Evolutionary conservation across 2,113 vertebrate genomes (phyloP), one percentile per base, ranked within the genome.

Genomic region (Vanacampus margaritifer): DNA sequence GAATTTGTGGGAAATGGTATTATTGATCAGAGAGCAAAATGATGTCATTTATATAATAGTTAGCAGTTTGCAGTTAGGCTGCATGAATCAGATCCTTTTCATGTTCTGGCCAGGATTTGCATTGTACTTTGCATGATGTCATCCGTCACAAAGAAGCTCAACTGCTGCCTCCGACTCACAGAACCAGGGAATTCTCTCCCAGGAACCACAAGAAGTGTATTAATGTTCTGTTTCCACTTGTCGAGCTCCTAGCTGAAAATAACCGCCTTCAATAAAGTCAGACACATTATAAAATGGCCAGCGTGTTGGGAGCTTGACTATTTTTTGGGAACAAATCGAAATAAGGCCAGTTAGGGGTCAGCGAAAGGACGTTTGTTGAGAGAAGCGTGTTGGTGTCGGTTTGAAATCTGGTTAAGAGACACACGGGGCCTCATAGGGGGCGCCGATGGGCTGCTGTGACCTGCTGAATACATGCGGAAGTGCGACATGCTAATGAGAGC

Each of bases 401-500:
- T 72, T 51, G 61, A 46, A 70, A 64, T 63, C 9, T 2, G 1
- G 35, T 62, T 64, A 24, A 45, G 23, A 21, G 21, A 24, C 64
- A 63, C 24, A 23, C 13, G 14, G 28, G 54, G 54, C 1, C 54
- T 57, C 26, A 7, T 4, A 23, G 19, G 35, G 11, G 12, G 36
- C 4, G n/a, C 58, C 8, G 23, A 36, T 13, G 39, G 13, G 13
- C 3, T 13, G n/a, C n/a, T 6, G 13, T 61, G 35, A 62, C 60
- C 60, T 26, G 79, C 60, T 67, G 64, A 68, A 69, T 67, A 73
- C 71, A 76, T 68, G 70, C 6, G 65, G 63, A 76, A 67, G 63
- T 71, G 67, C 72, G 51, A 74, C 78, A 69, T 76, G 58, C 68
- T 74, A 69, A 84, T 76, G 69, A 82, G 68, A 74, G 67, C 17